phyloP scores from a whole-genome alignment of 2,797 vertebrate species.

The Stomatorhinus walkeri region DNA sequence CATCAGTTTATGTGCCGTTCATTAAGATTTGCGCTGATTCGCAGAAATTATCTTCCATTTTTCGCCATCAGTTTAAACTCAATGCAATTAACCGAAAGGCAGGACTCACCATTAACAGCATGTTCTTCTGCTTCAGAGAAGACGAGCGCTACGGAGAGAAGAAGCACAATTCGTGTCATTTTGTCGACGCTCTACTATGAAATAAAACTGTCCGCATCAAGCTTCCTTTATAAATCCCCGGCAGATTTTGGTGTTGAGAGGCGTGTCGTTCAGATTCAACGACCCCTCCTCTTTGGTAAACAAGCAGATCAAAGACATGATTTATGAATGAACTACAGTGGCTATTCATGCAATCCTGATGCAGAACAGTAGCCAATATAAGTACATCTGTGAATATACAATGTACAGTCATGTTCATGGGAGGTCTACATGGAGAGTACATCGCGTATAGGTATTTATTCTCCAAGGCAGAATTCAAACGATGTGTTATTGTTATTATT shows the following conservation, averaged over 20 bases:
- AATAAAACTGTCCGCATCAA: constrained; percentile 38
- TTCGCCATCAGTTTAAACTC: not conserved
- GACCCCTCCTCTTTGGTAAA: constrained; percentile 31
- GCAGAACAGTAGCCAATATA: constrained; percentile 4
- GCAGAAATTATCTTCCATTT: not conserved
- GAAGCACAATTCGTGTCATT: constrained; percentile 54
- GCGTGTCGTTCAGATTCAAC: constrained; percentile 43
- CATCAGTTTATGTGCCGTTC: not conserved
- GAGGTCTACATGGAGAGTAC: not conserved
- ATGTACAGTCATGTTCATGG: not conserved
- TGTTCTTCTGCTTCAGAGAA: constrained; percentile 53
- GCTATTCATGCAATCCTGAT: not conserved
- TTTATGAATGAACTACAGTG: constrained; percentile 37
- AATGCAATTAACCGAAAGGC: not conserved
- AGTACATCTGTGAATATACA: not conserved
- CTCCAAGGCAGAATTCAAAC: not conserved
- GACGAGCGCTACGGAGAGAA: constrained; percentile 50
- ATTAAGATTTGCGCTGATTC: not conserved
- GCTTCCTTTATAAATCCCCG: constrained; percentile 28
- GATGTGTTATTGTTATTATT: not conserved
- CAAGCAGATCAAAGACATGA: constrained; percentile 37
- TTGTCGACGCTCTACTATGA: constrained; percentile 30
- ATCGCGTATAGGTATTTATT: not conserved
- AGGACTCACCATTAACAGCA: constrained; percentile 51
- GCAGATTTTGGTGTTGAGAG: constrained; percentile 26